Evolutionary conservation across 2,797 vertebrate species (phyloP).

Genomic region (Hylomyscus alleni): DNA sequence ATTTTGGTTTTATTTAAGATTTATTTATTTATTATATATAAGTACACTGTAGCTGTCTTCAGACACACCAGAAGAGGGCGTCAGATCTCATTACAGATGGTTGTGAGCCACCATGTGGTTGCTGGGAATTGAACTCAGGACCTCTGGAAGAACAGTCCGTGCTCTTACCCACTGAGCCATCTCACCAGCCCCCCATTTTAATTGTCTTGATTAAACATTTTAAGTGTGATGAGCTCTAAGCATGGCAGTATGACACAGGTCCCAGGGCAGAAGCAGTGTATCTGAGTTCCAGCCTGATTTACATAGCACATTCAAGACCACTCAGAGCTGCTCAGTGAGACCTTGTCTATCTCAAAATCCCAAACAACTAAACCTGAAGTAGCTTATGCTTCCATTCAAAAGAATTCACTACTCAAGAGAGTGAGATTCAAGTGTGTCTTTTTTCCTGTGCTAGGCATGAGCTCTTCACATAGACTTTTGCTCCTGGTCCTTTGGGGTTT

Average conservation of each 20-base stretch:
- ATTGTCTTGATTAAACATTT: constrained; percentile 49
- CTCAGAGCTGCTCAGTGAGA: neutral
- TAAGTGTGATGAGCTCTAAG: neutral
- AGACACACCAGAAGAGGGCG: no score
- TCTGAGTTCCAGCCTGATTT: neutral
- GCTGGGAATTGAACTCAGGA: no score
- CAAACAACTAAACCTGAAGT: constrained; percentile 49
- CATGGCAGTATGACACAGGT: neutral
- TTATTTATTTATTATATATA: no score
- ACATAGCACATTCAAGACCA: neutral
- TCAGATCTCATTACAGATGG: no score
- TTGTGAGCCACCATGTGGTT: no score
- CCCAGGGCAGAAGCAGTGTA: neutral
- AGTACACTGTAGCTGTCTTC: no score
- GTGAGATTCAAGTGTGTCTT: neutral
- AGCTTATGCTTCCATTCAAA: constrained; percentile 52
- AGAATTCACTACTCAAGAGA: constrained; percentile 6
- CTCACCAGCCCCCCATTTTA: no score
- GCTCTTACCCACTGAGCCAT: no score
- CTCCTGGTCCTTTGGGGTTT: neutral
- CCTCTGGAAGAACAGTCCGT: no score
- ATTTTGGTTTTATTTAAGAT: neutral
- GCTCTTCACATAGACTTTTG: neutral
- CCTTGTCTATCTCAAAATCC: neutral
- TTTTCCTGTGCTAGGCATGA: neutral